Evolutionary conservation across 2,888 invertebrate species (phyloP).

Genomic region (Diploptera punctata): DNA sequence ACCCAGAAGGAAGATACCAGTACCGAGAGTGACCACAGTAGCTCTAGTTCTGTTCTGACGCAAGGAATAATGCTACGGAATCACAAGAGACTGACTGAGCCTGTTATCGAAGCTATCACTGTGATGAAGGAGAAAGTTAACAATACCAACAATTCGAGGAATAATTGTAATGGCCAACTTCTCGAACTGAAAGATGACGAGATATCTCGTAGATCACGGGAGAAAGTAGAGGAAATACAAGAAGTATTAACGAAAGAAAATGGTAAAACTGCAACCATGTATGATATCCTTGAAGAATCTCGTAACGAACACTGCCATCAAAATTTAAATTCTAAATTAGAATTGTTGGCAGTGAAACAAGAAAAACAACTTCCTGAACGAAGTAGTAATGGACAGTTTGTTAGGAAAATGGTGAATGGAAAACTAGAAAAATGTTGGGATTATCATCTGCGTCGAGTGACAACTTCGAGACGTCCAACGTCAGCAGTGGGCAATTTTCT

Average conservation of each 20-base stretch:
- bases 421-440: slow-evolving; percentile 41
- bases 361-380: slow-evolving; percentile 10
- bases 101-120: slow-evolving; percentile 31
- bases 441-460: slow-evolving; percentile 37
- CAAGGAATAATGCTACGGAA: slow-evolving; percentile 66
- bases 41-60: slow-evolving; percentile 12
- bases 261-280: neutral
- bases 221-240: slow-evolving; percentile 33
- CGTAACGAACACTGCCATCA: neutral
- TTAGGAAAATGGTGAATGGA: slow-evolving; percentile 36
- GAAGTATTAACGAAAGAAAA: slow-evolving; percentile 14
- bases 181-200: slow-evolving; percentile 40
- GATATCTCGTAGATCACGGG: slow-evolving; percentile 37
- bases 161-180: slow-evolving; percentile 33
- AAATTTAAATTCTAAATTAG: slow-evolving; percentile 14
- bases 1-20: slow-evolving; percentile 55
- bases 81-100: slow-evolving; percentile 61
- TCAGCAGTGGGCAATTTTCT: slow-evolving; percentile 2
- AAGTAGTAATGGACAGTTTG: slow-evolving; percentile 24
- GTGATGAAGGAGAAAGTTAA: slow-evolving; percentile 44
- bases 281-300: slow-evolving; percentile 20
- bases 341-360: slow-evolving; percentile 19
- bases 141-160: slow-evolving; percentile 33
- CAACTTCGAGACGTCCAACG: slow-evolving; percentile 11
- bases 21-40: slow-evolving; percentile 49